phyloP scores from a whole-genome alignment of 2,888 invertebrate genomes.

The Sarcophaga carnaria region DNA sequence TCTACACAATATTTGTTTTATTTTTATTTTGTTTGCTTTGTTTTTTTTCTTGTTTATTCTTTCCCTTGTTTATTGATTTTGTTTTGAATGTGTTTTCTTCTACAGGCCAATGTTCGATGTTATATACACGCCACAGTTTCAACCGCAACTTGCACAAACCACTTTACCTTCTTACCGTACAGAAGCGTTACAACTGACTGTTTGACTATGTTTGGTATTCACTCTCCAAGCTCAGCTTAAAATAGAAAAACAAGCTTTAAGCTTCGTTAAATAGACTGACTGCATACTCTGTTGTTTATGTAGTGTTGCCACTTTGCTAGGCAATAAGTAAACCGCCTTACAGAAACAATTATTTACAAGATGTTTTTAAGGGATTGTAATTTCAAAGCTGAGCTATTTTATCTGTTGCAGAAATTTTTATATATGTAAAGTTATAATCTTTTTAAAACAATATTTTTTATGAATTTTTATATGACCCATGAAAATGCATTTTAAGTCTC shows the following conservation, averaged over 20 bases:
- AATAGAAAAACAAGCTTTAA: constrained; percentile 26
- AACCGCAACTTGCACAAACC: constrained; percentile 22
- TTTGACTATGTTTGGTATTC: not conserved
- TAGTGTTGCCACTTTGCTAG: not conserved
- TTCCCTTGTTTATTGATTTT: not conserved
- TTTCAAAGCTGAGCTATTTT: no score
- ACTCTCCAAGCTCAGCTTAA: constrained; percentile 27
- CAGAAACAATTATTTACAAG: no score
- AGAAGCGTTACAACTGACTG: constrained; percentile 33
- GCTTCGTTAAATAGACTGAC: constrained; percentile 2
- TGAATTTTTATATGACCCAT: no score
- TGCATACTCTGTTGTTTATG: not conserved
- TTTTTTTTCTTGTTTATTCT: constrained; percentile 2
- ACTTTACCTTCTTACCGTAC: constrained; percentile 18
- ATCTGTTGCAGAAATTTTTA: no score
- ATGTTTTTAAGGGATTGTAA: no score
- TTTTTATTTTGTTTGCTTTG: not conserved
- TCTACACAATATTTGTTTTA: not conserved
- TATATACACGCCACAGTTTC: not conserved
- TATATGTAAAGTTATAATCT: no score
- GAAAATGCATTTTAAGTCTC: no score
- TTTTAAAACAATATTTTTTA: no score
- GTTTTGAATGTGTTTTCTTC: constrained; percentile 15
- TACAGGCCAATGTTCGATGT: constrained; percentile 1
- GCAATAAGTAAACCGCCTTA: no score